A percentile compares a stretch with the other conserved stretches of the same genome.
Conservation (phyloP, 2,797 vertebrate genomes). For the Tiaroga cobitis region DNA sequence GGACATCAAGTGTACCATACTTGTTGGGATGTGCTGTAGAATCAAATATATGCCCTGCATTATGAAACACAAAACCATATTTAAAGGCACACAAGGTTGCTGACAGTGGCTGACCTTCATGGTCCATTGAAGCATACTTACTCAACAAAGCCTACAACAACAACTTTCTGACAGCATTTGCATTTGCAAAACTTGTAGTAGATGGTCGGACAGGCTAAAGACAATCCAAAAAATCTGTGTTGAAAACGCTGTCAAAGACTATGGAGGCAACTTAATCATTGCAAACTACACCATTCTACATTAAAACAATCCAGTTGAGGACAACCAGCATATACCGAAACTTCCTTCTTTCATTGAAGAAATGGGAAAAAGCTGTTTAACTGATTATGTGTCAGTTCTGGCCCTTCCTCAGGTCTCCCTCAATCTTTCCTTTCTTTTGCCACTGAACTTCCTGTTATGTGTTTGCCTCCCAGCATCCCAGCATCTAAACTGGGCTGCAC, state of each 20-base stretch:
- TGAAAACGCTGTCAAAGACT: background rate
- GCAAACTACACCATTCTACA: background rate
- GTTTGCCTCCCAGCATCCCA: conserved; percentile 55
- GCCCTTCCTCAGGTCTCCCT: background rate
- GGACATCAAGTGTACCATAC: background rate
- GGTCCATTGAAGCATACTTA: background rate
- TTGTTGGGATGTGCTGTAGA: background rate
- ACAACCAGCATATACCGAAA: background rate
- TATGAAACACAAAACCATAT: background rate
- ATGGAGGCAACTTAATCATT: background rate
- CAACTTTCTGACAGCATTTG: conserved; percentile 1
- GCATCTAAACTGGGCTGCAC: conserved; percentile 49
- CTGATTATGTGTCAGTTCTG: conserved; percentile 47
- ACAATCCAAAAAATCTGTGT: background rate
- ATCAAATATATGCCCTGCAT: background rate
- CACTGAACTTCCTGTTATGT: conserved; percentile 68
- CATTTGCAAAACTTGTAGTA: background rate
- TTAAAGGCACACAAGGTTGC: background rate
- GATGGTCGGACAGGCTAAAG: background rate
- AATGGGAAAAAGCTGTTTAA: conserved; percentile 58
- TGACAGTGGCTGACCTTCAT: background rate
- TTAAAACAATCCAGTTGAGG: conserved; percentile 16
- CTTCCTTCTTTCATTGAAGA: conserved; percentile 50
- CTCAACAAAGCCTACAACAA: background rate
- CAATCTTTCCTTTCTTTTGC: conserved; percentile 63